Evolutionary conservation across 1,140 invertebrate species (phyloP), one percentile per base, ranked within the genome.

Genomic region (Nephotettix cincticeps): DNA sequence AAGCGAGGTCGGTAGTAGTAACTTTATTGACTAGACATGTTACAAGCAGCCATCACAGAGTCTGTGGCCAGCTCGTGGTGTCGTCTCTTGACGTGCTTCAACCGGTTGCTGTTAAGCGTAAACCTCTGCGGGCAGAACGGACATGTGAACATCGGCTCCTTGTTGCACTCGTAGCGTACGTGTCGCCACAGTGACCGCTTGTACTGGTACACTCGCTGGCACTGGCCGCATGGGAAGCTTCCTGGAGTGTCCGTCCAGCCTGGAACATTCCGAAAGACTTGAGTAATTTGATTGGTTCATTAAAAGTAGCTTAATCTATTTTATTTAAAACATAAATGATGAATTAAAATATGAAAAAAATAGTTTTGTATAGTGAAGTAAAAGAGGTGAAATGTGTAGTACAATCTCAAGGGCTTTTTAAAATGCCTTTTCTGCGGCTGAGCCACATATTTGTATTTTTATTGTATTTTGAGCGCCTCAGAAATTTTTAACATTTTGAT

Each of bases 91-190:
- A 67, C 23, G 40, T 67, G 64, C 17, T 43, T 64, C 19, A 69
- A 25, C 30, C 68, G n/a, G 23, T 67, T 67, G n/a, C n/a, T 32
- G 64, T 67, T 67, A 9, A 67, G 36, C 1, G 75, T 73, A 29
- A 71, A 73, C 30, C 68, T 64, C 30, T 72, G 70, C 28, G 69
- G 64, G 27, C 76, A 77, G 27, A 73, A n/a, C 1, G 71, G 72
- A 70, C 76, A 77, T 19, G 65, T 69, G 47, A 76, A 76, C 58
- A 73, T 81, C 3, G 82, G 82, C 66, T 81, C 61, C 21, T 84
- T 83, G 30, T 83, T 83, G 72, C 86, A 88, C 73, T 87, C 76
- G 64, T 67, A 67, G 1, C 51, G 64, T 54, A 58, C 69, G 61
- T 76, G 75, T 11, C 51, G 40, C 36, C 65, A 66, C 23, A 76